phyloP scores from a whole-genome alignment of 2,888 invertebrate species.

The Rhagium mordax region DNA sequence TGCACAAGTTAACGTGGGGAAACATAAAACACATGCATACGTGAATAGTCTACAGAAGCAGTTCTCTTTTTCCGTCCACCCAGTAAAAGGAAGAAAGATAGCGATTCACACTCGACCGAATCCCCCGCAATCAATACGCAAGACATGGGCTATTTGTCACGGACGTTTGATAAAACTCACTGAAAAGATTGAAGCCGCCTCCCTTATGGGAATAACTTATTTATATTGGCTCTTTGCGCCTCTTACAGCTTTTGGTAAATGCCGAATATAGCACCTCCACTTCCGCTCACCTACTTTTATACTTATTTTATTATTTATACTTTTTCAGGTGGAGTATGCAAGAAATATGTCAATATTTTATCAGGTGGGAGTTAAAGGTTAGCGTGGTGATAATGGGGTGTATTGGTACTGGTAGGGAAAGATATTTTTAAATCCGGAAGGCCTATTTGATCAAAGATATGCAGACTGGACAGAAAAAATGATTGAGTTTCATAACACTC shows the following conservation, averaged over 20 bases:
- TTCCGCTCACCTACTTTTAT: conserved; percentile 7
- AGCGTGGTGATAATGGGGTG: background rate
- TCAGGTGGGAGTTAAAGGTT: background rate
- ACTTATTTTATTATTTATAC: conserved; percentile 14
- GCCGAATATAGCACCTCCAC: background rate
- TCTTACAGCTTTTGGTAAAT: conserved; percentile 8
- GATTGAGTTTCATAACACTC: too few species aligned
- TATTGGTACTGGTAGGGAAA: background rate
- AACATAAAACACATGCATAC: background rate
- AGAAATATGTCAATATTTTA: conserved; percentile 1
- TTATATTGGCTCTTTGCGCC: conserved; percentile 31
- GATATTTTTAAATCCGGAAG: background rate
- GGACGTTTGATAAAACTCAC: conserved; percentile 53
- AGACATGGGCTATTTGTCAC: conserved; percentile 61
- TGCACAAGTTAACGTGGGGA: background rate
- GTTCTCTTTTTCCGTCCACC: background rate
- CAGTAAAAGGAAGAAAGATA: conserved; percentile 4
- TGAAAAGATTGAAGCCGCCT: conserved; percentile 50
- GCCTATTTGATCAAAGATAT: too few species aligned
- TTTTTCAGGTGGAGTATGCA: conserved; percentile 1
- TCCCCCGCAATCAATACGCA: conserved; percentile 55
- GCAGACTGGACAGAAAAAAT: too few species aligned
- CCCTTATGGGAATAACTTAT: conserved; percentile 51
- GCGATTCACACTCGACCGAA: conserved; percentile 18
- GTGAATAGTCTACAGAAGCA: background rate